phyloP scores from a whole-genome alignment of 92 coral and sea anemone genomes.

The Pocillopora grandis region DNA sequence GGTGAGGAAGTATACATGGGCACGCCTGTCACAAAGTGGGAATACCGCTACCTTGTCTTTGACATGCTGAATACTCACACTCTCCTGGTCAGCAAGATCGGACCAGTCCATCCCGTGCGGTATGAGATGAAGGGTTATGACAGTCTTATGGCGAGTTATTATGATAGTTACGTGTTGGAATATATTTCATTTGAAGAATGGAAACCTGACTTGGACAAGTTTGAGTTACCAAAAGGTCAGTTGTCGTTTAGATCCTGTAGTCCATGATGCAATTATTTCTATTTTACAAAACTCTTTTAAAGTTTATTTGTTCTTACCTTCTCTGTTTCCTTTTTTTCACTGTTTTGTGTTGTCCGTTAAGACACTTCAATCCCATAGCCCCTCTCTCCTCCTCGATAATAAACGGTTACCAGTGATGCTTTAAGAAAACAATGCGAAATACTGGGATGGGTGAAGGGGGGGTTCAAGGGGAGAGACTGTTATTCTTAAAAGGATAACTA shows the following conservation, averaged over 20 bases:
- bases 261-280: neutral
- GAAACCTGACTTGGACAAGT: constrained; percentile 81
- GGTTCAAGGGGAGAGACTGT: too few species aligned
- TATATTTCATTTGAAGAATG: constrained; percentile 95
- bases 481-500: neutral
- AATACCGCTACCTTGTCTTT: constrained; percentile 81
- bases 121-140: constrained; percentile 99
- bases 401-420: neutral
- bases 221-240: constrained; percentile 88
- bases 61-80: constrained; percentile 86
- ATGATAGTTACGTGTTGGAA: constrained; percentile 86
- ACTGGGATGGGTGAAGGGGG: neutral
- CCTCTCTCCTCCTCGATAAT: too few species aligned
- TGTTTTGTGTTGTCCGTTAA: neutral
- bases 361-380: too few species aligned
- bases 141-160: constrained; percentile 89
- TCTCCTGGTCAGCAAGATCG: constrained; percentile 74
- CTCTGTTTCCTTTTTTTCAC: neutral
- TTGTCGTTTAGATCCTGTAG: neutral
- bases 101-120: constrained; percentile 88
- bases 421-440: neutral
- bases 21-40: constrained; percentile 82
- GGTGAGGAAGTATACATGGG: constrained; percentile 84
- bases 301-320: neutral
- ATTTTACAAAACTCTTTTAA: neutral